Evolutionary conservation across 2,113 vertebrate genomes (phyloP).

Genomic region (Empidonax alnorum): DNA sequence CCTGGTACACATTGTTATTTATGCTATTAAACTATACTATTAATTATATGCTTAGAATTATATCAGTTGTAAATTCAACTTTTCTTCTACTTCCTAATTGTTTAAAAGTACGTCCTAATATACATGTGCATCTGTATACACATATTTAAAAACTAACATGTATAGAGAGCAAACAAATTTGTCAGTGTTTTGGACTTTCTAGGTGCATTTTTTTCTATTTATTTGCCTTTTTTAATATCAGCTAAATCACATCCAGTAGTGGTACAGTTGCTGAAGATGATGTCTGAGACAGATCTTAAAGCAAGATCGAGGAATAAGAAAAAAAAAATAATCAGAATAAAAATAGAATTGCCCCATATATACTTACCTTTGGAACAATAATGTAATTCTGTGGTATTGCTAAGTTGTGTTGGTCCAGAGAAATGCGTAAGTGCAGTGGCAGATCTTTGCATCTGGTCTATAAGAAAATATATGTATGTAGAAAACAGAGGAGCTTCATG

Average conservation of each 20-base stretch:
- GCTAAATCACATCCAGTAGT: not conserved
- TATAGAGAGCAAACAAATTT: not conserved
- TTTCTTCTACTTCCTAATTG: not conserved
- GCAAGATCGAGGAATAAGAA: not conserved
- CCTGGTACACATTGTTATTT: conserved; percentile 46
- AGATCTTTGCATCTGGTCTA: not conserved
- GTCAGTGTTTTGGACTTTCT: not conserved
- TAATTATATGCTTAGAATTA: not conserved
- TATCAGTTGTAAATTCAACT: not conserved
- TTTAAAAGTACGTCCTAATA: not conserved
- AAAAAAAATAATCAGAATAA: not conserved
- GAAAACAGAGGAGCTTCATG: not conserved
- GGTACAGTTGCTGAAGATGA: not conserved
- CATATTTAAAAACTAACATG: not conserved
- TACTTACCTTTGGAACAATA: not conserved
- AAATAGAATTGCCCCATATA: not conserved
- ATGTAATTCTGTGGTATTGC: not conserved
- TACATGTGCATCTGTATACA: accelerated
- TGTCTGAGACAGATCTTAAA: not conserved
- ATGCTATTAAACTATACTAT: not conserved
- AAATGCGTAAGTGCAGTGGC: not conserved
- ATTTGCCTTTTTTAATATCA: not conserved
- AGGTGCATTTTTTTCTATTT: not conserved
- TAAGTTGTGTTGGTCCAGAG: not conserved
- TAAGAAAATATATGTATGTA: not conserved